phyloP scores from a whole-genome alignment of 2,113 vertebrate genomes.

The Mesitornis unicolor region DNA sequence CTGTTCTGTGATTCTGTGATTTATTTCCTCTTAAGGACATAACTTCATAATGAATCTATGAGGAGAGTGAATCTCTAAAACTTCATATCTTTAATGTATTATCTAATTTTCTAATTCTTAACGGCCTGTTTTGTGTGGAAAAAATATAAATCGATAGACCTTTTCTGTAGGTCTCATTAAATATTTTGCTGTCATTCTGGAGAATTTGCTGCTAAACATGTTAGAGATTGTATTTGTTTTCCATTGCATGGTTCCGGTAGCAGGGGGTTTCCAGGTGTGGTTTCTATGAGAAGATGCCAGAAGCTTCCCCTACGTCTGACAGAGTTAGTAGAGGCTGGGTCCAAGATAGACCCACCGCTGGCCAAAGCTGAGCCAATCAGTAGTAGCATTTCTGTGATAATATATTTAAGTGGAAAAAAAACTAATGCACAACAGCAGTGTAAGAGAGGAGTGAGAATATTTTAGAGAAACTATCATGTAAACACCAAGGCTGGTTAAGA shows the following conservation, averaged over 20 bases:
- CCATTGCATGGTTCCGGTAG: background rate
- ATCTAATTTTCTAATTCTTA: background rate
- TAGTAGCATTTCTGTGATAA: background rate
- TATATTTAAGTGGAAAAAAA: background rate
- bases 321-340: no score
- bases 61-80: background rate
- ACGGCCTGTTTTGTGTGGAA: background rate
- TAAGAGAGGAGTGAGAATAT: background rate
- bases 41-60: background rate
- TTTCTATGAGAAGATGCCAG: background rate
- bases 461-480: background rate
- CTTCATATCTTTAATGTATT: background rate
- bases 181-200: background rate
- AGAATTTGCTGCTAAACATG: background rate
- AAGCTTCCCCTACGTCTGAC: no score
- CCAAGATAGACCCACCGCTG: no score
- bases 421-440: background rate
- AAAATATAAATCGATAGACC: background rate
- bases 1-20: no score
- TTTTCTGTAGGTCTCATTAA: background rate
- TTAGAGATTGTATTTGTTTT: background rate
- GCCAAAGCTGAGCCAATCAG: no score
- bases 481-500: background rate
- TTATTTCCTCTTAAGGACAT: background rate
- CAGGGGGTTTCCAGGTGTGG: fast-evolving